Evolutionary conservation across 2,797 vertebrate genomes (phyloP).

Genomic region (Triplophysa bombifrons): DNA sequence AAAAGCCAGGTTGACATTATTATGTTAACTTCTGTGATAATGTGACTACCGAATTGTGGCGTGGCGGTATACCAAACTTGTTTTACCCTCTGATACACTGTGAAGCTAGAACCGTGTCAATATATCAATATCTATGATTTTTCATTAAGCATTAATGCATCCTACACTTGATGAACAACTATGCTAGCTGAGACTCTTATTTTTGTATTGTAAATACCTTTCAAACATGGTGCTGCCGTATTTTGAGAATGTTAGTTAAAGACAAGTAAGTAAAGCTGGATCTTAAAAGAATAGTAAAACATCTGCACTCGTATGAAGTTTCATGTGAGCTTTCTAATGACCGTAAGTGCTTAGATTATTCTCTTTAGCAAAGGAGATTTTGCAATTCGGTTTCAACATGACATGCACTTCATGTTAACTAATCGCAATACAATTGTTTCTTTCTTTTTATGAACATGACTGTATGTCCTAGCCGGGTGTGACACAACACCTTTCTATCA

Average conservation of each 20-base stretch:
- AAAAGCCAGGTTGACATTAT: slow-evolving; percentile 69
- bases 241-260: slow-evolving; percentile 12
- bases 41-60: slow-evolving; percentile 40
- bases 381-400: slow-evolving; percentile 15
- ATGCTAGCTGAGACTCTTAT: slow-evolving; percentile 48
- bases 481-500: neutral
- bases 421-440: slow-evolving; percentile 52
- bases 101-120: slow-evolving; percentile 49
- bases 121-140: slow-evolving; percentile 42
- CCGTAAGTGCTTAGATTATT: slow-evolving; percentile 82
- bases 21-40: slow-evolving; percentile 68
- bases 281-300: slow-evolving; percentile 29
- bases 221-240: slow-evolving; percentile 61
- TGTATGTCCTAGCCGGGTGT: neutral
- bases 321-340: slow-evolving; percentile 65
- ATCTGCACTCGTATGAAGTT: slow-evolving; percentile 67
- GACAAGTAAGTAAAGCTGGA: neutral
- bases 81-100: slow-evolving; percentile 51
- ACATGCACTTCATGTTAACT: slow-evolving; percentile 41
- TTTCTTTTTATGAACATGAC: slow-evolving; percentile 14
- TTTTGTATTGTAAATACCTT: slow-evolving; percentile 58
- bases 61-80: slow-evolving; percentile 35
- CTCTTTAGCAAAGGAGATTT: slow-evolving; percentile 70
- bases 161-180: slow-evolving; percentile 26
- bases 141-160: slow-evolving; percentile 10